These are phyloP conservation scores for Encarsia formosa DNA, from an alignment of 2,888 invertebrate species.

Conservation along the genomic window DNA sequence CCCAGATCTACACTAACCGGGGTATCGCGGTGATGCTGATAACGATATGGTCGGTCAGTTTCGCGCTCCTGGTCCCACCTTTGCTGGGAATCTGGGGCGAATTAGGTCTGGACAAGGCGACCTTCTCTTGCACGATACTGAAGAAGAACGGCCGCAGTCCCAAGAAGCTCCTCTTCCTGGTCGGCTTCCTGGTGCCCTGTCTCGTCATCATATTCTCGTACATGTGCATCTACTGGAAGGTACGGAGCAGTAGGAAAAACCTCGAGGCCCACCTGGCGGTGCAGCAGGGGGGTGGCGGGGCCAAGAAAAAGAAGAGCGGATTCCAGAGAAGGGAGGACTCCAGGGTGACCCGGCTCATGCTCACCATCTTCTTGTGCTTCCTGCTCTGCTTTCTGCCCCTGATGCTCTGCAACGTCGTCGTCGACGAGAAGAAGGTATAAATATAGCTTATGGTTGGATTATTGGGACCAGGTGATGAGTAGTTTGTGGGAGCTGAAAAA, in stretches of 20 bases:
- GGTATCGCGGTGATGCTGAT: slow-evolving; percentile 75
- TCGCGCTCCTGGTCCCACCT: slow-evolving; percentile 66
- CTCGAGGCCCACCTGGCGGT: slow-evolving; percentile 67
- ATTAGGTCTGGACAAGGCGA: slow-evolving; percentile 72
- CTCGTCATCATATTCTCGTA: slow-evolving; percentile 80
- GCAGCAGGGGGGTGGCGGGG: not conserved
- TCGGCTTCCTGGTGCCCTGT: slow-evolving; percentile 81
- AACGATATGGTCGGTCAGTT: slow-evolving; percentile 70
- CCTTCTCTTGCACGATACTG: slow-evolving; percentile 87
- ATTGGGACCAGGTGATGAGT: too few relatives aligned
- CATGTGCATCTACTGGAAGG: slow-evolving; percentile 79
- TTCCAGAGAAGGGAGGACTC: slow-evolving; percentile 67
- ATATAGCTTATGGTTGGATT: too few relatives aligned
- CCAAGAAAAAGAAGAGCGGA: slow-evolving; percentile 41
- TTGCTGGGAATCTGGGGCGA: slow-evolving; percentile 80
- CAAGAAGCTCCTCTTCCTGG: slow-evolving; percentile 76
- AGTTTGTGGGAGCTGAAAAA: too few relatives aligned
- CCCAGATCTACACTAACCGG: slow-evolving; percentile 68
- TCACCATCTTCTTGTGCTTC: slow-evolving; percentile 83
- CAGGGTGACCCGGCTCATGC: slow-evolving; percentile 79
- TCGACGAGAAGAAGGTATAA: too few relatives aligned
- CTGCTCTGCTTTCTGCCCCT: slow-evolving; percentile 81
- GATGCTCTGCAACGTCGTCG: slow-evolving; percentile 83
- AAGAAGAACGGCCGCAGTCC: slow-evolving; percentile 74
- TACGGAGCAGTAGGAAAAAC: slow-evolving; percentile 68